A percentile compares a stretch with the other conserved stretches of the same genome.
Evolutionary conservation across 37 sponge, comb jelly and placozoan genomes (phyloP).

Genomic region (Beroe ovata): DNA sequence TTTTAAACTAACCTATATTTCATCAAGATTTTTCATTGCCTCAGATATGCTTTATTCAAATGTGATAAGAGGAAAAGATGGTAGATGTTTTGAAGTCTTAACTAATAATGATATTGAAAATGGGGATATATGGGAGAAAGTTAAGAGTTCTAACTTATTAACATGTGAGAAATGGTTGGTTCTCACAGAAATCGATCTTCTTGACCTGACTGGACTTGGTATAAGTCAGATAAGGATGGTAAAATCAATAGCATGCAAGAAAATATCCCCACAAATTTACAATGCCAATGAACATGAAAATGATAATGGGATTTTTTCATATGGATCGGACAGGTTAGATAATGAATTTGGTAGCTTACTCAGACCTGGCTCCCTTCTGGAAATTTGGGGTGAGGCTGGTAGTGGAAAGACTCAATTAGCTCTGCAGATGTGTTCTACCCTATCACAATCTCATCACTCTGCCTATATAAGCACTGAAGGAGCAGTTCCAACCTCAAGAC

Average conservation of each 20-base stretch:
- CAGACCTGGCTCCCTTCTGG: not conserved
- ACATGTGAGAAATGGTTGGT: constrained; percentile 28
- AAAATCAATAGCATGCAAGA: not conserved
- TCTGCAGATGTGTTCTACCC: constrained; percentile 7
- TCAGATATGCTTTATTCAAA: not conserved
- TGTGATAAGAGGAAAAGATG: not conserved
- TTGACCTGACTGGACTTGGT: not conserved
- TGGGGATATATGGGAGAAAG: not conserved
- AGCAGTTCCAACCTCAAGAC: not conserved
- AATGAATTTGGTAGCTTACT: not conserved
- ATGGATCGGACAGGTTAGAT: constrained; percentile 6
- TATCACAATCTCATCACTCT: not conserved
- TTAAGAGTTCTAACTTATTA: not conserved
- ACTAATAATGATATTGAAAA: not conserved
- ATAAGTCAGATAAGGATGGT: not conserved
- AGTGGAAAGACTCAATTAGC: constrained; percentile 25
- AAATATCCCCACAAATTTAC: not conserved
- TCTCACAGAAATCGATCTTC: not conserved
- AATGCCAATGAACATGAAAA: not conserved
- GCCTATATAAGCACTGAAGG: constrained; percentile 52
- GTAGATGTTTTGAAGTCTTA: not conserved
- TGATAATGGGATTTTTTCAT: not conserved
- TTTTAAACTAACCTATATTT: not conserved
- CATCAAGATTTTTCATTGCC: not conserved
- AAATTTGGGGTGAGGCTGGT: constrained; percentile 20